A percentile compares a stretch with the other conserved stretches of the same genome.
These are phyloP conservation scores for Penaeus monodon DNA, from an alignment of 2,888 invertebrate genomes.

Conservation along the genomic window DNA sequence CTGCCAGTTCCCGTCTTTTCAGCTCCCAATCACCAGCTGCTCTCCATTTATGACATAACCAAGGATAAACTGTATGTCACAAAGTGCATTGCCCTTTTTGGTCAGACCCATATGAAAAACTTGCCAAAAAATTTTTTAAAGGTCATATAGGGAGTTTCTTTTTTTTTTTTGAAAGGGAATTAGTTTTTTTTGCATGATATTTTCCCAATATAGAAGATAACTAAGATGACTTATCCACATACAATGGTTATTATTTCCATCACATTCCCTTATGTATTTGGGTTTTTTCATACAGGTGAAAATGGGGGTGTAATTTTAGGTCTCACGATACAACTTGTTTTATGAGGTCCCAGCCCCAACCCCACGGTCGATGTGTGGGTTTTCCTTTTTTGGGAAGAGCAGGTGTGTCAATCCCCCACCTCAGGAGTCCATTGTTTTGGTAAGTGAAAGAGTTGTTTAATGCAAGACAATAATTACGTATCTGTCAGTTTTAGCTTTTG, in stretches of 20 bases:
- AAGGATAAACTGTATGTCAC: conserved; percentile 95
- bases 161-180: background rate
- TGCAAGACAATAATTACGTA: background rate
- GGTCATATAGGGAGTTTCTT: conserved; percentile 79
- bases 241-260: background rate
- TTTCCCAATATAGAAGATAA: background rate
- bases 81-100: conserved; percentile 93
- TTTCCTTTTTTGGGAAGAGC: conserved; percentile 72
- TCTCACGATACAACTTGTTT: conserved; percentile 82
- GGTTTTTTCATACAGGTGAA: conserved; percentile 63
- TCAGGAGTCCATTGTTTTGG: conserved; percentile 88
- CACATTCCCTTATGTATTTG: conserved; percentile 58
- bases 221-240: conserved; percentile 1
- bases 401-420: conserved; percentile 78
- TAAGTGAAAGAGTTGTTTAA: conserved; percentile 17
- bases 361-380: conserved; percentile 78
- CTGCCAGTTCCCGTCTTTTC: conserved; percentile 88
- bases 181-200: background rate
- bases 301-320: conserved; percentile 74
- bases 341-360: conserved; percentile 93
- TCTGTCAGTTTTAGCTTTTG: too few relatives aligned
- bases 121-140: conserved; percentile 86
- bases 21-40: conserved; percentile 70
- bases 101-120: conserved; percentile 90
- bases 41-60: conserved; percentile 89